phyloP scores from a whole-genome alignment of 2,888 invertebrate species.

The Sphecodes monilicornis region DNA sequence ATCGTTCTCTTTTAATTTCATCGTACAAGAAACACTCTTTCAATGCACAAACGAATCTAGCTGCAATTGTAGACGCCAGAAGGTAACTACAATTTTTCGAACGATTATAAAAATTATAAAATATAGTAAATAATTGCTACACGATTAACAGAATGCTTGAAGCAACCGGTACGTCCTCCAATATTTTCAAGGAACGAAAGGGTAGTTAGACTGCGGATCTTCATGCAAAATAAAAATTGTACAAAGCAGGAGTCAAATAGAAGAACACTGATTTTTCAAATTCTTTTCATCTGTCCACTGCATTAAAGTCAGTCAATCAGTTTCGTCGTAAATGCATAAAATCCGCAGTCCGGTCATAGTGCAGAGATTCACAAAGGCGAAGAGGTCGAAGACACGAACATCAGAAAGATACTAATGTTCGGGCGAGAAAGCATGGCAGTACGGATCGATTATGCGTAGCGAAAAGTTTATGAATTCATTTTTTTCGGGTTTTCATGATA shows the following conservation, averaged over 20 bases:
- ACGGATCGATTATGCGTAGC: constrained; percentile 27
- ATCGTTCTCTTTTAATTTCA: neutral
- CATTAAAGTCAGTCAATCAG: too few species aligned
- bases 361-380: constrained; percentile 19
- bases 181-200: neutral
- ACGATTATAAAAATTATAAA: neutral
- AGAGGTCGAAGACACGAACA: constrained; percentile 18
- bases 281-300: neutral
- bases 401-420: neutral
- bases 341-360: neutral
- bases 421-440: constrained; percentile 29
- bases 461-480: constrained; percentile 5
- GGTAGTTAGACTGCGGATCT: neutral
- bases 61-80: neutral
- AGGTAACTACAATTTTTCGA: neutral
- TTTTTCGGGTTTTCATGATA: constrained; percentile 12
- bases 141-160: neutral
- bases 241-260: too few species aligned
- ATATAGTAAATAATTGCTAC: neutral
- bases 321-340: neutral
- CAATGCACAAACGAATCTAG: neutral
- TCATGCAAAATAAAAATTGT: neutral
- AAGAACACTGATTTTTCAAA: too few species aligned
- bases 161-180: neutral
- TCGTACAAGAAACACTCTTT: neutral